Percentiles rank a stretch among this genome's conserved stretches.
These are phyloP conservation scores for Orussus abietinus DNA, from an alignment of 1,140 invertebrate species.

Conservation along the genomic window DNA sequence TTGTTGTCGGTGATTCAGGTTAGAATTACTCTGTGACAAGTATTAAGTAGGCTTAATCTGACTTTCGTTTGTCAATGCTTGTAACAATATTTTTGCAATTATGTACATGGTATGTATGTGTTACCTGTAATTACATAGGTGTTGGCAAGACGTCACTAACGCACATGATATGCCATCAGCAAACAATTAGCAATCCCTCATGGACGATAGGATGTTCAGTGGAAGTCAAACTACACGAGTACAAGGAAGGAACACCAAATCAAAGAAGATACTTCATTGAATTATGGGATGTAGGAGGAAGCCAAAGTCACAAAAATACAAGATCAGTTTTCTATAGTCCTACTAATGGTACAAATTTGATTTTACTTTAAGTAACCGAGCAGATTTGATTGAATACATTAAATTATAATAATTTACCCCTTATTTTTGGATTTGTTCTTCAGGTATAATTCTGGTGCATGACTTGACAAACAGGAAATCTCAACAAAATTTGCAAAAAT, in stretches of 20 bases:
- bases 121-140: constrained; percentile 55
- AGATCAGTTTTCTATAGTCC: constrained; percentile 89
- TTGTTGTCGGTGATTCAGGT: constrained; percentile 92
- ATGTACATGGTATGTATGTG: constrained; percentile 13
- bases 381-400: constrained; percentile 7
- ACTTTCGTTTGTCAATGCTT: constrained; percentile 1
- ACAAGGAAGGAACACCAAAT: constrained; percentile 86
- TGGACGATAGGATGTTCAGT: constrained; percentile 95
- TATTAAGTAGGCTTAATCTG: constrained; percentile 4
- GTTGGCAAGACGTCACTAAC: constrained; percentile 94
- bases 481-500: constrained; percentile 87
- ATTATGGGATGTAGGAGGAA: constrained; percentile 95
- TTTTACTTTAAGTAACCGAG: constrained; percentile 8
- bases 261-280: constrained; percentile 93
- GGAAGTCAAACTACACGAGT: constrained; percentile 94
- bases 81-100: constrained; percentile 4
- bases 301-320: constrained; percentile 85
- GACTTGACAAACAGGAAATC: constrained; percentile 96
- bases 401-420: constrained; percentile 5
- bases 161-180: constrained; percentile 85
- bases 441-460: constrained; percentile 90
- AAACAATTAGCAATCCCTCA: constrained; percentile 76
- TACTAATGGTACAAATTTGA: constrained; percentile 74
- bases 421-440: constrained; percentile 29
- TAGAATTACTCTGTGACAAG: constrained; percentile 22